A percentile compares a stretch with the other conserved stretches of the same genome.
These are phyloP conservation scores for Tetraneura akinire DNA, from an alignment of 1,140 invertebrate species.

Conservation along the genomic window DNA sequence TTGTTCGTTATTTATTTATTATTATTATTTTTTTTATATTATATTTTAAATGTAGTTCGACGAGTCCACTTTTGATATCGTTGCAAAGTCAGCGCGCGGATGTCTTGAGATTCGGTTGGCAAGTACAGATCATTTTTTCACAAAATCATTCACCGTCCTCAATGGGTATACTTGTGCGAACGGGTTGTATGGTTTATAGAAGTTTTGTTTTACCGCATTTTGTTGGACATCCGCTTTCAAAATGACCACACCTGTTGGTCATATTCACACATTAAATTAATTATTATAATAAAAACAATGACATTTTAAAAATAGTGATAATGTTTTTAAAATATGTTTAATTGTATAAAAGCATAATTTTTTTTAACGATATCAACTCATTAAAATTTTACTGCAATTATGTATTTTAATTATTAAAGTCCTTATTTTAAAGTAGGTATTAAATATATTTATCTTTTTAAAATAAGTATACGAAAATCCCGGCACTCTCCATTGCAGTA, in stretches of 20 bases:
- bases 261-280: not conserved
- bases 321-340: no score
- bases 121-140: conserved; percentile 34
- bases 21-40: no score
- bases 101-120: not conserved
- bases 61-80: conserved; percentile 16
- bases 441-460: no score
- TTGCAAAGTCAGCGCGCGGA: not conserved
- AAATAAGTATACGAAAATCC: no score
- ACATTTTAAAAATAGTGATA: no score
- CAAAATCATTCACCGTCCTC: conserved; percentile 53
- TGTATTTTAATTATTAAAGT: no score
- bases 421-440: no score
- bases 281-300: not conserved
- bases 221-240: conserved; percentile 76
- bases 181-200: conserved; percentile 64
- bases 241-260: conserved; percentile 75
- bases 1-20: no score
- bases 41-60: not conserved
- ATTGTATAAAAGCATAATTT: no score
- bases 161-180: conserved; percentile 62
- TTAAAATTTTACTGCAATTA: no score
- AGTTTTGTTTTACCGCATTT: conserved; percentile 59
- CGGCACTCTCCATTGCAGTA: no score
- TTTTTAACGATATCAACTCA: no score